These are phyloP conservation scores for Parthenolecanium corni DNA, from an alignment of 2,888 invertebrate genomes.

Conservation along the genomic window DNA sequence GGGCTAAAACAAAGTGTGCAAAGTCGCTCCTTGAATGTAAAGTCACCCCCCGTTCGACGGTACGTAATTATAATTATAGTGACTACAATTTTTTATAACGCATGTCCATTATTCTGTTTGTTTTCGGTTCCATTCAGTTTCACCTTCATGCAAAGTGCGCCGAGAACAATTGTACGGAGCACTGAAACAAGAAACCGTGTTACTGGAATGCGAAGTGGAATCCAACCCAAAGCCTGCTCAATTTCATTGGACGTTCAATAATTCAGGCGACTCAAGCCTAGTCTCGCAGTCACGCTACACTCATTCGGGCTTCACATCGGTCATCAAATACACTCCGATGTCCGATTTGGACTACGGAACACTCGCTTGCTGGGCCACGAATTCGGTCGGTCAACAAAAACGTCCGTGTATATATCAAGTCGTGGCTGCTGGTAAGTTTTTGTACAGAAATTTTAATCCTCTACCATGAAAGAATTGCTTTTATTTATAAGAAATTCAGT, in stretches of 20 bases:
- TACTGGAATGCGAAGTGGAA: conserved; percentile 72
- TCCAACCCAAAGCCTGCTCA: conserved; percentile 74
- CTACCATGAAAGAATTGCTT: no score
- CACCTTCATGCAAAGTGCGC: conserved; percentile 64
- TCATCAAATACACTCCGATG: conserved; percentile 71
- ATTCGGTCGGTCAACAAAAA: conserved; percentile 70
- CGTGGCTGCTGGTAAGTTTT: conserved; percentile 62
- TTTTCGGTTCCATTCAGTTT: conserved; percentile 43
- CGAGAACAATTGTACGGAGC: conserved; percentile 74
- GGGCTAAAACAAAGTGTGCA: no score
- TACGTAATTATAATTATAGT: no score
- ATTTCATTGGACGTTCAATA: conserved; percentile 89
- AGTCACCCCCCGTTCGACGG: no score
- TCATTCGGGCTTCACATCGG: conserved; percentile 55
- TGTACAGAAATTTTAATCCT: no score
- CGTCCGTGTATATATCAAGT: conserved; percentile 77
- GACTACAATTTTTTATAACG: no score
- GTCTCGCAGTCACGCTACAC: conserved; percentile 53
- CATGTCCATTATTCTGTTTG: no score
- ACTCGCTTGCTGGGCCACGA: conserved; percentile 73
- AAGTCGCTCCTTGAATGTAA: no score
- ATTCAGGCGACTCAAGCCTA: conserved; percentile 73
- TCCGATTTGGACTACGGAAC: conserved; percentile 84
- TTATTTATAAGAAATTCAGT: no score
- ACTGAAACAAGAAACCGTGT: conserved; percentile 76